phyloP scores from a whole-genome alignment of 2,113 vertebrate genomes.

The Fukomys damarensis region DNA sequence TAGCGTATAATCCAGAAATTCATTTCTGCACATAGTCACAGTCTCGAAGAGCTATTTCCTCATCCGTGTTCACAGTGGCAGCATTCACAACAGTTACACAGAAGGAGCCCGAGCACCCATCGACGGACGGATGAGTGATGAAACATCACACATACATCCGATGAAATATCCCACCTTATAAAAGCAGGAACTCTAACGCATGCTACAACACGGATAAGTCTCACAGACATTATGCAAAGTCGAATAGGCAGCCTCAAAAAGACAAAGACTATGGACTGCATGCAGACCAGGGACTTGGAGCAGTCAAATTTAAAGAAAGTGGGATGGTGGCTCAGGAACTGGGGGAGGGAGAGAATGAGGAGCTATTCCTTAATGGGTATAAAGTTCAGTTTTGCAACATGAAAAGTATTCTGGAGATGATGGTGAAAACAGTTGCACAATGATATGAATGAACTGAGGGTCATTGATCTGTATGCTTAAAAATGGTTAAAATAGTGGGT shows the following conservation, averaged over 20 bases:
- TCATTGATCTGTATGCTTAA: not conserved
- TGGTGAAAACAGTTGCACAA: not conserved
- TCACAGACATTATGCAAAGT: not conserved
- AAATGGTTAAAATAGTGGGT: not conserved
- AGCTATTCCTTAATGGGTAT: not conserved
- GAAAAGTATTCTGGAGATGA: not conserved
- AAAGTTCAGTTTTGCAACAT: conserved; percentile 2
- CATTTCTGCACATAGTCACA: not conserved
- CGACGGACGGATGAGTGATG: not conserved
- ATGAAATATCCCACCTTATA: not conserved
- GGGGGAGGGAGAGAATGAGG: not conserved
- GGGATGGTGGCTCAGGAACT: not conserved
- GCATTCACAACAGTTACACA: not conserved
- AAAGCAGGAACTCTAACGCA: not conserved
- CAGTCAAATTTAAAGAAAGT: not conserved
- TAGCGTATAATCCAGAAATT: not conserved
- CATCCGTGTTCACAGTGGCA: not conserved
- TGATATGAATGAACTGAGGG: not conserved
- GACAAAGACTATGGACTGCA: not conserved
- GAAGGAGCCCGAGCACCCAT: not conserved
- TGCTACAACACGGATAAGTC: not conserved
- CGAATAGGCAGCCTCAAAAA: conserved; percentile 8
- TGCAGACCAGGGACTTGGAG: not conserved
- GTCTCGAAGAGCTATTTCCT: not conserved
- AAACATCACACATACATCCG: not conserved